Evolutionary conservation across 2,113 vertebrate species (phyloP), one percentile per base, ranked within the genome.

Genomic region (Diphyllodes magnificus): DNA sequence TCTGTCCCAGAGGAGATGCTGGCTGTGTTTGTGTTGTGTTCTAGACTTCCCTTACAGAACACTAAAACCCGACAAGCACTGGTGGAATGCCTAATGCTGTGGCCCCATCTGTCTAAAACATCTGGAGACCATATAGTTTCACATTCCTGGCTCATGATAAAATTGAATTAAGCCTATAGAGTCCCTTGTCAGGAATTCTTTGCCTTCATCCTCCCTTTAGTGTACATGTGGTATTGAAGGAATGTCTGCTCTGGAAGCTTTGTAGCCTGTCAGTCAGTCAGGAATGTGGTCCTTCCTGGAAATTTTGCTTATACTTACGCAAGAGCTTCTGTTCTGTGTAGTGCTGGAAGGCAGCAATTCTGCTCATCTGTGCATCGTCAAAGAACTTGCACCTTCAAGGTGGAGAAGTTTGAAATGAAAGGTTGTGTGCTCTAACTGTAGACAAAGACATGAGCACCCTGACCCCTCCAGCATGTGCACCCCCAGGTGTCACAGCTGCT

Each of bases 171-270:
- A 79, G 60, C 80, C 60, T 50, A n/a, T 78, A 17, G 64, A 83
- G 51, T 59, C 25, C 19, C 22, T 28, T 60, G 93, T 65, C 42
- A 65, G 80, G 56, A 90, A 77, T 86, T 77, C 60, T 69, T 88
- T 50, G 63, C n/a, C 72, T 82, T 60, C 79, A 37, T 80, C 72
- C 20, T 72, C 40, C 71, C 54, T 49, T 73, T 65, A 24, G 82
- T 77, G 45, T 53, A 18, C 42, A 49, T 14, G 37, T 92, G 86
- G 72, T 91, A 75, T 92, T 77, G 80, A 70, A 95, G 40, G 91
- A 93, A 95, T 93, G 91, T 91, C 68, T 75, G 44, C 66, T 91
- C 50, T 73, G 93, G 89, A 93, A 70, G 89, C 86, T 81, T 83
- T 92, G 81, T 75, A 68, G 81, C 21, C 78, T 78, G 60, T 70